Evolutionary conservation across 2,113 vertebrate species (phyloP), one percentile per base, ranked within the genome.

Genomic region (Herpailurus yagouaroundi): DNA sequence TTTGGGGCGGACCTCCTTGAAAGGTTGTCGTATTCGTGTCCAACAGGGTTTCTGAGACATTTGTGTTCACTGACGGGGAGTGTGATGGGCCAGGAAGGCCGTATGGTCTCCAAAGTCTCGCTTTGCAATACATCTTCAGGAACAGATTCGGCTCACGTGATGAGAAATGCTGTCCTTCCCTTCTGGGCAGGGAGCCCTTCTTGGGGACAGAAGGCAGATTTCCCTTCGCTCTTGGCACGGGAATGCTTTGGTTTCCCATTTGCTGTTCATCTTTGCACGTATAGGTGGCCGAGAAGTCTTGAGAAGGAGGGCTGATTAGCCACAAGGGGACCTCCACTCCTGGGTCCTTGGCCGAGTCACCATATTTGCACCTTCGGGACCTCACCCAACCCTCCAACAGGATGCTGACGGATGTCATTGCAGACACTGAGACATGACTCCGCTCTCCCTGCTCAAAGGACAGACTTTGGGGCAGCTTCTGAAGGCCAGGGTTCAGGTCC

Each of bases 71-170:
- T n/a, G 77, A 38, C 1, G 41, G 45, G 82, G 77, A 63, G n/a
- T 31, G 31, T 27, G 12, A 48, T 36, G 41, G 57, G 18, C 45
- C 1, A 2, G 36, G 80, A 48, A 83, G 21, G 4, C 36, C 50
- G 2, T 6, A 12, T 0, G 6, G 10, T n/a, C 77, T 73, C 87
- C 25, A 5, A 23, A 36, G n/a, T 0, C 16, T 29, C 50, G 5
- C 48, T 60, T 96, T 52, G 64, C 33, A 21, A 8, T 2, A 15
- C 48, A 0, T 16, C 66, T 31, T 55, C 64, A n/a, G 60, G 55
- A 60, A 7, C 80, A 85, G 41, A 36, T 4, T 25, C 7, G 0
- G 18, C 23, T 36, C 7, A 10, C 3, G 52, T 4, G 83, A 5
- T 13, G 12, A 84, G 45, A 64, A 25, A 55, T 1, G 48, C n/a